These are phyloP conservation scores for Protaetia brevitarsis DNA, from an alignment of 1,140 invertebrate genomes.

Conservation along the genomic window DNA sequence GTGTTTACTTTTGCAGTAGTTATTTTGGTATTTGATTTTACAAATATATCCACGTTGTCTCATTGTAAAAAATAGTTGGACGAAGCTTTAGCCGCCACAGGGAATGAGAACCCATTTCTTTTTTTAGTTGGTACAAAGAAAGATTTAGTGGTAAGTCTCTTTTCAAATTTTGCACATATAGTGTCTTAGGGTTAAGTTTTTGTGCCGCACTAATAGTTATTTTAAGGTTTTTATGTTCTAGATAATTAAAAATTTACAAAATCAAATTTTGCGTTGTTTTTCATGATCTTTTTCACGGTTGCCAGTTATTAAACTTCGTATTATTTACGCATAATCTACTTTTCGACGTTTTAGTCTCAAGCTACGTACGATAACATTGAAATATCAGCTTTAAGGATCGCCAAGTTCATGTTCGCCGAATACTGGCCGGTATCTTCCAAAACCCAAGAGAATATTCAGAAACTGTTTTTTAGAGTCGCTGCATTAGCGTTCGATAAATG, in stretches of 20 bases:
- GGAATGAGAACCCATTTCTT: conserved; percentile 56
- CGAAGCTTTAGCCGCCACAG: conserved; percentile 60
- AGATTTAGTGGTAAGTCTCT: conserved; percentile 61
- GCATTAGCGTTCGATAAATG: conserved; percentile 64
- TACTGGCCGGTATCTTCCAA: conserved; percentile 78
- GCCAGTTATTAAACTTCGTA: background rate
- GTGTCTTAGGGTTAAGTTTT: no score
- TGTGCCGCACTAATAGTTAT: no score
- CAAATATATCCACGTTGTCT: conserved; percentile 61
- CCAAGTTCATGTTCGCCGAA: conserved; percentile 67
- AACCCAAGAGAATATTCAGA: conserved; percentile 68
- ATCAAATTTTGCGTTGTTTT: background rate
- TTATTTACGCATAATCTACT: background rate
- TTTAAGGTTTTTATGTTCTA: no score
- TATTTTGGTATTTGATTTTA: conserved; percentile 75
- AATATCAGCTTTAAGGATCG: conserved; percentile 58
- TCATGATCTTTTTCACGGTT: background rate
- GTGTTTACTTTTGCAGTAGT: conserved; percentile 55
- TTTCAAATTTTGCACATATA: background rate
- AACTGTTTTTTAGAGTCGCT: conserved; percentile 69
- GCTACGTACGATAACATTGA: conserved; percentile 63
- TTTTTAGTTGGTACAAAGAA: conserved; percentile 81
- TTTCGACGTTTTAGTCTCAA: conserved; percentile 57
- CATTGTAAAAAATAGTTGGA: conserved; percentile 69
- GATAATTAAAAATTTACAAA: background rate